Evolutionary conservation across 2,888 invertebrate genomes (phyloP), one percentile per base, ranked within the genome.

Genomic region (Pherbina coryleti): DNA sequence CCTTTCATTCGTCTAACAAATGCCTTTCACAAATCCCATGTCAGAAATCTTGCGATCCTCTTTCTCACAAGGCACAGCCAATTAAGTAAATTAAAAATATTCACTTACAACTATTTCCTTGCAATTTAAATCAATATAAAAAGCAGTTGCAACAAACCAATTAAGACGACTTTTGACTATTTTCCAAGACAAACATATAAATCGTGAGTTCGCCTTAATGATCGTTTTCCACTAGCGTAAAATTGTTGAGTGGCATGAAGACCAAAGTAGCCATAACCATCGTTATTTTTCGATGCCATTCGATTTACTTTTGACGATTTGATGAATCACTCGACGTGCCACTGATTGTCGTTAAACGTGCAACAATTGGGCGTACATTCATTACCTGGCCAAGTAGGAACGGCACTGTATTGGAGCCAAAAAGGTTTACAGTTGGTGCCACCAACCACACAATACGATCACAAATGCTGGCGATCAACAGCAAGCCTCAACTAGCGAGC

Each of bases 301-400:
- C 69, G 44, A 34, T 60, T 44, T 49, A 31, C 44, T 62, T 64
- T 85, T 87, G 88, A 87, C 84, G 88, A 85, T 84, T 88, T 88
- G 86, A 87, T 86, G 88, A 86, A 86, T 86, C 86, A 86, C 84
- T 85, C 84, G 86, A 84, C 85, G 84, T 83, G 83, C 84, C 84
- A 83, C 84, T 82, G 84, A 84, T 84, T 86, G 88, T 86, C 86
- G 84, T 82, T 84, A 83, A 83, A 87, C 86, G 88, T 86, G 87
- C 88, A 87, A 88, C 86, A 88, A 87, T 88, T 87, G 86, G 88
- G 86, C 87, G 86, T 86, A 84, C 86, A 86, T 87, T 87, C 83
- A 84, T 85, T 86, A 86, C 51, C 28, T 19, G 70, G 51, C 69
- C 62, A 60, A 25, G 51, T 22, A 5, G n/a, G 67, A 2, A 64